These are phyloP conservation scores for Thecophora atra DNA, from an alignment of 2,888 invertebrate species.

Conservation along the genomic window DNA sequence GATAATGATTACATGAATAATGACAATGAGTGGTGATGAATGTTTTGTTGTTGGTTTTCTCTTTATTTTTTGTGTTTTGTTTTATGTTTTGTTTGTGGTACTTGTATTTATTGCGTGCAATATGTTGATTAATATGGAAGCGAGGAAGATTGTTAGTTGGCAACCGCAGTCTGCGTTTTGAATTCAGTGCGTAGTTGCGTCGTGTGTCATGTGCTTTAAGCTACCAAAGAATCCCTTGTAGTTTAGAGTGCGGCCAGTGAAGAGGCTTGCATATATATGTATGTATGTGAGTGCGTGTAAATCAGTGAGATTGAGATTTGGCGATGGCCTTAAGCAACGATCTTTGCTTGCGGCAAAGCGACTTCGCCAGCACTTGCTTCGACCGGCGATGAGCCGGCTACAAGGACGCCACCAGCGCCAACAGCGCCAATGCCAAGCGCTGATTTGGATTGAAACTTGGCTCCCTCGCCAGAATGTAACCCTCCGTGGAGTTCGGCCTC, in stretches of 20 bases:
- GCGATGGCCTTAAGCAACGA: constrained; percentile 34
- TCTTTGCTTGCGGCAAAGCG: constrained; percentile 37
- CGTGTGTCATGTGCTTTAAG: no score
- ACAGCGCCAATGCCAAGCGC: constrained; percentile 4
- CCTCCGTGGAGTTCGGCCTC: not conserved
- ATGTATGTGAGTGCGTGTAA: constrained; percentile 32
- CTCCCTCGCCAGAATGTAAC: not conserved
- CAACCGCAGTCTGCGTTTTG: not conserved
- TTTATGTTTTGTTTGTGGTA: not conserved
- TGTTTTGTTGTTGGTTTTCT: constrained; percentile 25
- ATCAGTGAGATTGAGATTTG: constrained; percentile 26
- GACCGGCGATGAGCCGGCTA: not conserved
- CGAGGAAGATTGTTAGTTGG: constrained; percentile 22
- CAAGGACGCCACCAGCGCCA: not conserved
- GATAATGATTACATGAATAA: constrained; percentile 50
- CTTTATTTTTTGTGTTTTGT: not conserved
- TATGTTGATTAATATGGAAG: constrained; percentile 40
- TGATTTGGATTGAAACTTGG: constrained; percentile 1
- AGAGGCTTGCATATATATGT: constrained; percentile 38
- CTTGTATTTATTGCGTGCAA: constrained; percentile 43
- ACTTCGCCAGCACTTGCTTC: not conserved
- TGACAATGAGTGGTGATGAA: constrained; percentile 37
- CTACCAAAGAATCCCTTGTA: constrained; percentile 55
- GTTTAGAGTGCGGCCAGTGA: constrained; percentile 39
- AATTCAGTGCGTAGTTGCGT: constrained; percentile 2